phyloP scores from a whole-genome alignment of 37 sponge, comb jelly and placozoan genomes.

The Halisarca cf. caerulea region DNA sequence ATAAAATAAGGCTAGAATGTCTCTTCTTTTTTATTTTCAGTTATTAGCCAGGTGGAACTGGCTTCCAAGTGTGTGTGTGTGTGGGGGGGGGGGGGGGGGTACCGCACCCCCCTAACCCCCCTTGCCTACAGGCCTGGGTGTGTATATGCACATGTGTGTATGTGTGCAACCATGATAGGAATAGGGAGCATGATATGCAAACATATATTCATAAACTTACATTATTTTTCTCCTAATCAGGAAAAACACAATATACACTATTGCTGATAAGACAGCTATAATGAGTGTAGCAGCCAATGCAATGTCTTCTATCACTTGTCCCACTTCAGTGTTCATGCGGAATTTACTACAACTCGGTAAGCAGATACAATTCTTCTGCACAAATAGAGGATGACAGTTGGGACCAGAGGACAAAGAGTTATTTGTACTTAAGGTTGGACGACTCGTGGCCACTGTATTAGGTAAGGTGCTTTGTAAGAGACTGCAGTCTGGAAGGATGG shows the following conservation, averaged over 20 bases:
- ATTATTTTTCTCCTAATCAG: neutral
- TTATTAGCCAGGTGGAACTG: too few relatives aligned
- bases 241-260: neutral
- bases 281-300: neutral
- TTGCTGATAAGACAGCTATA: neutral
- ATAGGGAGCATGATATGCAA: too few relatives aligned
- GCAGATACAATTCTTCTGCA: neutral
- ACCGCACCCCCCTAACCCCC: too few relatives aligned
- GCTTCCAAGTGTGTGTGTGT: too few relatives aligned
- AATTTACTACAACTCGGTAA: conserved; percentile 3
- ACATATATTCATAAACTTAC: conserved; percentile 10
- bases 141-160: too few relatives aligned
- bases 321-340: neutral
- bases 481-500: neutral
- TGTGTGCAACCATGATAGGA: too few relatives aligned
- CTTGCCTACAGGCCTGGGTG: too few relatives aligned
- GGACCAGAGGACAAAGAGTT: too few relatives aligned
- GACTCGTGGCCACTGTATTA: neutral
- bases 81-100: too few relatives aligned
- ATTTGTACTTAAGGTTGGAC: too few relatives aligned
- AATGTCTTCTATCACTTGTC: conserved; percentile 12
- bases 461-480: neutral
- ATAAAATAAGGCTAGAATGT: too few relatives aligned
- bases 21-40: too few relatives aligned
- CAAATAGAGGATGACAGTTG: neutral